phyloP scores from a whole-genome alignment of 2,113 vertebrate species.

The Bagarius yarrelli region DNA sequence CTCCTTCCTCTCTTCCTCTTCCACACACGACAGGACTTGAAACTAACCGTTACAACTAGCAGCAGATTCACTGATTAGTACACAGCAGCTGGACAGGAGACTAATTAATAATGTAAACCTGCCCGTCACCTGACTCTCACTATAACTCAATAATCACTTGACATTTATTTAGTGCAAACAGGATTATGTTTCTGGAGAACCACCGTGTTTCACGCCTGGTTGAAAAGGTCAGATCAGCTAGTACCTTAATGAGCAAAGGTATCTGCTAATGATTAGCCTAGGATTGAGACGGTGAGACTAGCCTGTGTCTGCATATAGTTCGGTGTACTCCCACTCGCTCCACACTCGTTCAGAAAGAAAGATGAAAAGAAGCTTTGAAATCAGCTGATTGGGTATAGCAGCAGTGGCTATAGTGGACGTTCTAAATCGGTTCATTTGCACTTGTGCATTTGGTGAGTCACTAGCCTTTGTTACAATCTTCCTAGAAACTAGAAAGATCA shows the following conservation, averaged over 20 bases:
- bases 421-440: conserved; percentile 41
- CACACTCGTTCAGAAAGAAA: background rate
- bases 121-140: conserved; percentile 24
- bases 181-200: conserved; percentile 24
- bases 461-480: conserved; percentile 50
- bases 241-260: conserved; percentile 6
- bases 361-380: conserved; percentile 12
- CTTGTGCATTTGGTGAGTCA: conserved; percentile 52
- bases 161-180: conserved; percentile 41
- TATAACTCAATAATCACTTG: conserved; percentile 42
- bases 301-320: background rate
- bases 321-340: background rate
- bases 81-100: conserved; percentile 12
- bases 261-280: conserved; percentile 7
- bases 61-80: conserved; percentile 14
- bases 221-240: conserved; percentile 24
- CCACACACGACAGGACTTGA: too few relatives aligned
- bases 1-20: too few relatives aligned
- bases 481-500: conserved; percentile 51
- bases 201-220: background rate
- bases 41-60: background rate
- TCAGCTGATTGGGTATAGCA: conserved; percentile 26
- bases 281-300: background rate
- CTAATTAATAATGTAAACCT: conserved; percentile 16
- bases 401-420: conserved; percentile 8